Evolutionary conservation across 1,140 invertebrate species (phyloP), one percentile per base, ranked within the genome.

Genomic region (Sarcophaga bullata): DNA sequence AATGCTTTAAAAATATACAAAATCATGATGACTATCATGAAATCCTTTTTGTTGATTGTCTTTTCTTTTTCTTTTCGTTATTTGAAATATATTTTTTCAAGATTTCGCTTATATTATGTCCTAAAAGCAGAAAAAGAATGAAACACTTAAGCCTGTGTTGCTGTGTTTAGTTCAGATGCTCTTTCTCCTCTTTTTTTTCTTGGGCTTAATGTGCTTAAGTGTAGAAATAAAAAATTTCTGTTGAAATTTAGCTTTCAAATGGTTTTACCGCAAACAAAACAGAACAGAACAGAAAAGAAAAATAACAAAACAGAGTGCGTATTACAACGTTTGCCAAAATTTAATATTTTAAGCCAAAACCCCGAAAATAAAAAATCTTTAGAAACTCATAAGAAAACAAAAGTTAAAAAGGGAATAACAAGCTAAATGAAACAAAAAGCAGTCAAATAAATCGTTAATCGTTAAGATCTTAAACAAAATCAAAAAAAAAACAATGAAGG

Each of bases 401-500:
- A 52, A 52, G 13, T 1, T n/a, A 52, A 19, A 68, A 68, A 68
- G 19, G 17, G n/a, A 19, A 25, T 68, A 68, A 68, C 62, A 68
- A 68, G 62, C 62, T 68, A 68, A 68, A 68, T 68, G 62, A 68
- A 68, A 68, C 62, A 68, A 68, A 68, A 68, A 68, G 6, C 62
- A 19, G 19, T 19, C 6, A 68, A 9, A 68, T 68, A 68, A 68
- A 68, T 68, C 62, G 62, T 68, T 68, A 68, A 68, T 68, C 62
- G 62, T 68, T 68, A 68, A 68, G 62, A 68, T 68, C 62, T 68
- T 68, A 68, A 68, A 68, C 62, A 83, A 2, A 2, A 72, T 82
- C 83, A 50, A 37, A 37, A 50, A 78, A 48, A 46, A 15, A 68
- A 8, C 0, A 9, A 68, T 73, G 80, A 82, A 84, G 62, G 7